A percentile compares a stretch with the other conserved stretches of the same genome.
These are phyloP conservation scores for Plodia interpunctella DNA, from an alignment of 1,140 invertebrate species.

Conservation along the genomic window DNA sequence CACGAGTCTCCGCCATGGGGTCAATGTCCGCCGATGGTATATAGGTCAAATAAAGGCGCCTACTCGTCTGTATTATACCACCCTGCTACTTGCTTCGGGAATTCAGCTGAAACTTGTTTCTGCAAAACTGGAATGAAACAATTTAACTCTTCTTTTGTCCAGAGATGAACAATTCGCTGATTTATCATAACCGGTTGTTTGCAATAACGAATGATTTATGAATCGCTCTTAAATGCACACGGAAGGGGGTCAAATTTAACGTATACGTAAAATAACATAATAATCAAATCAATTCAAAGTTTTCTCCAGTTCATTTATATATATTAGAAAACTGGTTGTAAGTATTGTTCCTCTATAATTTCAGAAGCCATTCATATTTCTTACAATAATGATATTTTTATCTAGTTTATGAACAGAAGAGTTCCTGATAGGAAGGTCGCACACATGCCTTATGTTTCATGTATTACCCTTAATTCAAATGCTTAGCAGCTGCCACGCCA, in stretches of 20 bases:
- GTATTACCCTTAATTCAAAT: slow-evolving; percentile 40
- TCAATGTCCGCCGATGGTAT: slow-evolving; percentile 63
- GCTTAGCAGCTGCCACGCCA: slow-evolving; percentile 52
- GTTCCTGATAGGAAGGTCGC: too few species aligned
- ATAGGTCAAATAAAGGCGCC: slow-evolving; percentile 70
- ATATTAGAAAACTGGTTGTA: slow-evolving; percentile 30
- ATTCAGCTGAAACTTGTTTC: slow-evolving; percentile 41
- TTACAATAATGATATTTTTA: slow-evolving; percentile 21
- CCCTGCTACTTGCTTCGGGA: slow-evolving; percentile 36
- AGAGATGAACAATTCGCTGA: slow-evolving; percentile 23
- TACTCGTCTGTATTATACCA: slow-evolving; percentile 60
- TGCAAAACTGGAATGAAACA: slow-evolving; percentile 37
- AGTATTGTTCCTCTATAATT: background rate
- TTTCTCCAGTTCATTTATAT: slow-evolving; percentile 19
- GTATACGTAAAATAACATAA: slow-evolving; percentile 24
- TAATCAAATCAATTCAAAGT: background rate
- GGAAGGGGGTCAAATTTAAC: slow-evolving; percentile 43
- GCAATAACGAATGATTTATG: slow-evolving; percentile 40
- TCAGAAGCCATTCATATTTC: slow-evolving; percentile 12
- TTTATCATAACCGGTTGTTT: slow-evolving; percentile 36
- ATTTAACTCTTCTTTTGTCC: slow-evolving; percentile 37
- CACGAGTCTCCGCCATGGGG: slow-evolving; percentile 47
- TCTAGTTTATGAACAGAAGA: background rate
- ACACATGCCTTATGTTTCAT: slow-evolving; percentile 20
- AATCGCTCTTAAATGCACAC: slow-evolving; percentile 19